These are phyloP conservation scores for Orientallactaga sibirica DNA, from an alignment of 2,797 vertebrate genomes.

Conservation along the genomic window DNA sequence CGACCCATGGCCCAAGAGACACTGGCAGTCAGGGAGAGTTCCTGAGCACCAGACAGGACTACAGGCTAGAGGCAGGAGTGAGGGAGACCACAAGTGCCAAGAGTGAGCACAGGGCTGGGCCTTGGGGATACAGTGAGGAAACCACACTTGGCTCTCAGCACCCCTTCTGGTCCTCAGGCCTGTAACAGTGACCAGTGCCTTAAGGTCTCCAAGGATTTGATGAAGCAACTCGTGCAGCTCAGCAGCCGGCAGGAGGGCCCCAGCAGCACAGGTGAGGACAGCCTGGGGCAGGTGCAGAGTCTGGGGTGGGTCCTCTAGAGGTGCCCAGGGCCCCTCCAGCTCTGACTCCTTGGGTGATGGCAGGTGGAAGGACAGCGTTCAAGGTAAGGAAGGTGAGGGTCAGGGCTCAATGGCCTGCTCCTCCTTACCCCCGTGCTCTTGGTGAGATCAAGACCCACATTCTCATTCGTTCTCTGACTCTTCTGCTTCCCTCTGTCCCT, in stretches of 20 bases:
- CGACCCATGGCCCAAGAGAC: neutral
- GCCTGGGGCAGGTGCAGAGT: rapidly evolving
- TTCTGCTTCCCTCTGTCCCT: no score
- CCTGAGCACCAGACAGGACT: neutral
- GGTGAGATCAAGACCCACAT: no score
- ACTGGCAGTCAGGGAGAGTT: neutral
- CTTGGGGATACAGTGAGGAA: neutral
- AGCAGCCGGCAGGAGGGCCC: slow-evolving; percentile 58
- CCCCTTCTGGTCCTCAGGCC: slow-evolving; percentile 84
- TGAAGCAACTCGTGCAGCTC: slow-evolving; percentile 88
- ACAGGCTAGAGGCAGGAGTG: rapidly evolving
- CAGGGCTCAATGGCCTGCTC: neutral
- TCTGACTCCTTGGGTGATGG: neutral
- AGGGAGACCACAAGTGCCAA: neutral
- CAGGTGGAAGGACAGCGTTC: neutral
- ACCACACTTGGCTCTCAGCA: neutral
- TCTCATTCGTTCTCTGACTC: no score
- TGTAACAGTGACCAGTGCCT: slow-evolving; percentile 92
- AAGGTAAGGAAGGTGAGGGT: neutral
- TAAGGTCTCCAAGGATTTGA: slow-evolving; percentile 89
- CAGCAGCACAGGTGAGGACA: neutral
- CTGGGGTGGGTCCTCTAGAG: neutral
- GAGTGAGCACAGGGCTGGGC: rapidly evolving
- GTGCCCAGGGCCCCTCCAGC: neutral
- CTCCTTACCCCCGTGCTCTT: no score